phyloP scores from a whole-genome alignment of 2,797 vertebrate species.

The Gallinago nigripennis region DNA sequence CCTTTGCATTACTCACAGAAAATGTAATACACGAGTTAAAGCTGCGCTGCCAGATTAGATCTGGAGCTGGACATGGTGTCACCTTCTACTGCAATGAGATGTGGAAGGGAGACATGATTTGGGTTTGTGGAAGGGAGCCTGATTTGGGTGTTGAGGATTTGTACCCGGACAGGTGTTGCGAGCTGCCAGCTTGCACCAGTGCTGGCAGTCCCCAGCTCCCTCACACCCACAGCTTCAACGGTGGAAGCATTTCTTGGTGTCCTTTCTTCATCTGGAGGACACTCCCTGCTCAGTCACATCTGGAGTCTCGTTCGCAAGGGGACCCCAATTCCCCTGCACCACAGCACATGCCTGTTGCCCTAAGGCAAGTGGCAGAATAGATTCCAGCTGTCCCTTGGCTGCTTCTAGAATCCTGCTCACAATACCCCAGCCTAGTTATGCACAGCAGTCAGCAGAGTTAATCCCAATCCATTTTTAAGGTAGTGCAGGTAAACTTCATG shows the following conservation, averaged over 20 bases:
- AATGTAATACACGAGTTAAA: background rate
- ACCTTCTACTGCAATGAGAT: background rate
- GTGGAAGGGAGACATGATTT: rapidly evolving
- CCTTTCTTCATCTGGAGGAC: background rate
- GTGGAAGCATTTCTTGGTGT: background rate
- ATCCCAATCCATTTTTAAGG: background rate
- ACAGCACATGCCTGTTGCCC: background rate
- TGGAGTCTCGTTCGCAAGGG: background rate
- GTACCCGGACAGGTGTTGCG: background rate
- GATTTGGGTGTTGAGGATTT: background rate
- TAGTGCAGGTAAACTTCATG: background rate
- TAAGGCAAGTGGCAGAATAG: background rate
- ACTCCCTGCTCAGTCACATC: background rate
- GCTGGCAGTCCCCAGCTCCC: background rate
- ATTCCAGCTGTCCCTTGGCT: background rate
- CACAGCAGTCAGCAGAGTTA: background rate
- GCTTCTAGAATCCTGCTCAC: background rate
- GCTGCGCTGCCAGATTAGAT: background rate
- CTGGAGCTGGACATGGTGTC: background rate
- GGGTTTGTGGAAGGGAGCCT: too few species aligned
- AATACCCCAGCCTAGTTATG: background rate
- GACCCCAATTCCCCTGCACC: too few species aligned
- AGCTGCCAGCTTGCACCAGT: background rate
- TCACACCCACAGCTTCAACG: background rate
- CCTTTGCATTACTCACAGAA: background rate